Evolutionary conservation across 2,113 vertebrate species (phyloP), one percentile per base, ranked within the genome.

Genomic region (Chauna torquata): DNA sequence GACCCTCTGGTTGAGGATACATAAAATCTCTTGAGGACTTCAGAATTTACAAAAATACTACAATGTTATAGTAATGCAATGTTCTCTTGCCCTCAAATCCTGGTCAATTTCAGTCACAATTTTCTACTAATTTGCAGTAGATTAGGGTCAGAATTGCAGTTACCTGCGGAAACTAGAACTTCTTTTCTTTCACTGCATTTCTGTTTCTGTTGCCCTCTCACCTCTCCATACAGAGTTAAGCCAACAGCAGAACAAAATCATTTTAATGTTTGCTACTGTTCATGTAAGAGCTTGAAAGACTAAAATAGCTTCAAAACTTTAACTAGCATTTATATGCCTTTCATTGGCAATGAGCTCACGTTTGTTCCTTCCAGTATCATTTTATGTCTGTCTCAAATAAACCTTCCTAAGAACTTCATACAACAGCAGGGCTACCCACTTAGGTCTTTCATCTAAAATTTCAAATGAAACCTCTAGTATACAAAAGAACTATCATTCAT

Each of bases 11-110:
- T 6, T 64, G 20, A 84, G 34, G 12, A 0, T 1, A 64, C 5
- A 17, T 5, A 69, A 79, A 84, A 80, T 42, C 55, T 28, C 28
- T 25, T 8, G 28, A 84, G 16, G 24, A 75, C 59, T 9, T 57
- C 11, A 27, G n/a, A 62, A 58, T 34, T 42, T 25, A 47, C 19
- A 14, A 64, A 45, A 24, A 24, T 20, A 28, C 14, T 4, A 7
- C 20, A 49, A 57, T 1, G 3, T 34, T 57, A 40, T 0, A 62
- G 58, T 47, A 36, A n/a, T 1, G 2, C n/a, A 62, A 45, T 36
- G 44, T 50, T 55, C 45, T 57, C 36, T 36, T 55, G 12, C 58
- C 40, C 24, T 19, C 28, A n/a, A 17, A 10, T 72, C 20, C 20
- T 62, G 49, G 9, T 18, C 11, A 32, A 58, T 55, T 68, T 74